These are phyloP conservation scores for Albula goreensis DNA, from an alignment of 2,113 vertebrate species.

Conservation along the genomic window DNA sequence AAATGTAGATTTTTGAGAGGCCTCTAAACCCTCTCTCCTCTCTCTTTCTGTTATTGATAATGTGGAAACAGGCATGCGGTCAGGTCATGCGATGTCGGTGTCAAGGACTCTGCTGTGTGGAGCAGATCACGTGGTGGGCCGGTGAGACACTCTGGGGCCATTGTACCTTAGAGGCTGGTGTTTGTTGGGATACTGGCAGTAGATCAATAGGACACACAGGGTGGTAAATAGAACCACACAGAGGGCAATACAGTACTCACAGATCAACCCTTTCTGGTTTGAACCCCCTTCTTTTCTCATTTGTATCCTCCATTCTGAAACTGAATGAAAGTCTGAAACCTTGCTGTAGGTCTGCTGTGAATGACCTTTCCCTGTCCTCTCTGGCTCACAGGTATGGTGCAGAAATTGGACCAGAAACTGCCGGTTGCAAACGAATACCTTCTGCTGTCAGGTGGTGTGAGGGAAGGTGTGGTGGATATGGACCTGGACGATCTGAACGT, in stretches of 20 bases:
- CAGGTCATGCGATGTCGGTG: not conserved
- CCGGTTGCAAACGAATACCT: conserved; percentile 97
- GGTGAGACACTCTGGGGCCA: not conserved
- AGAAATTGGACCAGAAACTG: conserved; percentile 96
- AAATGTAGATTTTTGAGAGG: not conserved
- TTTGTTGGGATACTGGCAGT: not conserved
- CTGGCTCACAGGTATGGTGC: conserved; percentile 86
- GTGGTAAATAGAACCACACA: not conserved
- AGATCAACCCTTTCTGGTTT: not conserved
- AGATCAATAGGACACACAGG: conserved; percentile 1
- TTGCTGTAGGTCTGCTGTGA: not conserved
- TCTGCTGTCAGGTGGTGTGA: conserved; percentile 86
- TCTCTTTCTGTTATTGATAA: not conserved
- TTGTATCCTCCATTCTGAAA: not conserved
- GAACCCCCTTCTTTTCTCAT: not conserved
- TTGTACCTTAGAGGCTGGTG: not conserved
- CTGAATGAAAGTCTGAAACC: not conserved
- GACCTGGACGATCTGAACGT: conserved; percentile 89
- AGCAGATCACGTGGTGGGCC: not conserved
- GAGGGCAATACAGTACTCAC: not conserved
- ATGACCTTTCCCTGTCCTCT: not conserved
- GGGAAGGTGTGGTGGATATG: conserved; percentile 94
- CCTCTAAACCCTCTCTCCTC: not conserved
- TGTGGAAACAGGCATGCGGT: not conserved
- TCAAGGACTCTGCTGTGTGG: conserved; percentile 5